Percentiles rank a stretch among this genome's conserved stretches.
Conservation (phyloP, 2,113 vertebrate genomes). For the Campylomormyrus tamandua region DNA sequence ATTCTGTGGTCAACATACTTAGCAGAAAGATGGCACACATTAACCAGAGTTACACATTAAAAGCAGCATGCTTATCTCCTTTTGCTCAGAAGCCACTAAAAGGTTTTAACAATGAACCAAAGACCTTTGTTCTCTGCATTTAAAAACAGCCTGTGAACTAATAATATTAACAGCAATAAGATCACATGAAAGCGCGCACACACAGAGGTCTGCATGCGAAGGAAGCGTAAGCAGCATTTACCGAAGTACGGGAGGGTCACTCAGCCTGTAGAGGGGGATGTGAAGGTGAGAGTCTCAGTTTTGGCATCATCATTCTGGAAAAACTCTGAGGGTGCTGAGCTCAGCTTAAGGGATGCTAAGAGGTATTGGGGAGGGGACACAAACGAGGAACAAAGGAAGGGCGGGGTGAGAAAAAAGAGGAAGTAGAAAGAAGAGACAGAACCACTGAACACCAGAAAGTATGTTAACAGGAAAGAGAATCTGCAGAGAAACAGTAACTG, state of each 20-base stretch:
- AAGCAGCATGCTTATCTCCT: background rate
- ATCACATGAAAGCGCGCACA: background rate
- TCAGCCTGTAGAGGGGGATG: conserved; percentile 23
- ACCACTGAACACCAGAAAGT: background rate
- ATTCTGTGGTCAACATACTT: background rate
- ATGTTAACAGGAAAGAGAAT: background rate
- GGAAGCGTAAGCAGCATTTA: background rate
- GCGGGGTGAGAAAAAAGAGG: background rate
- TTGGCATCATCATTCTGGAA: conserved; percentile 25
- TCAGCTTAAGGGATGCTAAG: conserved; percentile 19
- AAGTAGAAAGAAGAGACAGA: background rate
- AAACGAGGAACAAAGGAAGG: background rate
- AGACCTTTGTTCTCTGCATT: background rate
- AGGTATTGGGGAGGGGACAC: conserved; percentile 7
- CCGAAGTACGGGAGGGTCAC: conserved; percentile 10
- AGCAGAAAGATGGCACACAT: background rate
- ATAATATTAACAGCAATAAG: background rate
- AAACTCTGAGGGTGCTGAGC: conserved; percentile 22
- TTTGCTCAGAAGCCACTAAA: background rate
- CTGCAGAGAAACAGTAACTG: background rate
- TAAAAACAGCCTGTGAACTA: background rate
- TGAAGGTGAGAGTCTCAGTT: conserved; percentile 7
- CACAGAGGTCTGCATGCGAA: background rate
- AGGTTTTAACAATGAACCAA: background rate
- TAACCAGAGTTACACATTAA: background rate